Percentiles rank a stretch among this genome's conserved stretches.
Conservation (phyloP, 2,888 invertebrate genomes). For the Fissipunctia ypsillon region DNA sequence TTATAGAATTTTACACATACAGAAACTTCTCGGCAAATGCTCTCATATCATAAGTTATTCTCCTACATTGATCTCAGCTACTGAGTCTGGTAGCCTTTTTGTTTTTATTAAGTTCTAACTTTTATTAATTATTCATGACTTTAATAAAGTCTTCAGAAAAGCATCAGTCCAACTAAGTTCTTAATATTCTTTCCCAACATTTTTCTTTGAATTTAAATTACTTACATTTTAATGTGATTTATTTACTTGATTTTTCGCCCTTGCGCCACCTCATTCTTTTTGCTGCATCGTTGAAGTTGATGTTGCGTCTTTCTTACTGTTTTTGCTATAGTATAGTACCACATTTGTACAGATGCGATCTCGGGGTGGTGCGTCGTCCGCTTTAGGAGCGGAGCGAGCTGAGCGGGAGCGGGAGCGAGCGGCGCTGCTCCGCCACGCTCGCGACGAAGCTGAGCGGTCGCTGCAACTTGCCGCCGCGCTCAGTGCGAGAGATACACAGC, state of each 20-base stretch:
- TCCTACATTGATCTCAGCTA: slow-evolving; percentile 36
- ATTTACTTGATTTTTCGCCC: not conserved
- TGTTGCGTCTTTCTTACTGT: slow-evolving; percentile 27
- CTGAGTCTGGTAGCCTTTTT: slow-evolving; percentile 15
- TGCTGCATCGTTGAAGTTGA: too few relatives aligned
- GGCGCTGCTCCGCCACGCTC: slow-evolving; percentile 95
- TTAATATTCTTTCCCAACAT: slow-evolving; percentile 13
- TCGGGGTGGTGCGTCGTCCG: slow-evolving; percentile 95
- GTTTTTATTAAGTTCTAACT: slow-evolving; percentile 42
- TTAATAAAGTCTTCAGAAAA: slow-evolving; percentile 29
- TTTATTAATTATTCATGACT: slow-evolving; percentile 44
- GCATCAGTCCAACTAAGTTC: slow-evolving; percentile 16
- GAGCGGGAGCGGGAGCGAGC: slow-evolving; percentile 97
- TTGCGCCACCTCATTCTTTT: slow-evolving; percentile 4
- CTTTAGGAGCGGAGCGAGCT: slow-evolving; percentile 89
- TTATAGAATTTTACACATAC: slow-evolving; percentile 56
- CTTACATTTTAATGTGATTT: slow-evolving; percentile 10
- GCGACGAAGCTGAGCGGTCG: slow-evolving; percentile 97
- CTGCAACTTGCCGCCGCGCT: slow-evolving; percentile 96
- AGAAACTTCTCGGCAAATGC: slow-evolving; percentile 44
- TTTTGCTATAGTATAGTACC: slow-evolving; percentile 49
- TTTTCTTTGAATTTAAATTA: not conserved
- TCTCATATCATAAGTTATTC: slow-evolving; percentile 47
- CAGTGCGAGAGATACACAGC: slow-evolving; percentile 95
- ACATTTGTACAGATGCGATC: slow-evolving; percentile 88